A percentile compares a stretch with the other conserved stretches of the same genome.
phyloP scores from a whole-genome alignment of 2,888 invertebrate species.

The Ophraella communa region DNA sequence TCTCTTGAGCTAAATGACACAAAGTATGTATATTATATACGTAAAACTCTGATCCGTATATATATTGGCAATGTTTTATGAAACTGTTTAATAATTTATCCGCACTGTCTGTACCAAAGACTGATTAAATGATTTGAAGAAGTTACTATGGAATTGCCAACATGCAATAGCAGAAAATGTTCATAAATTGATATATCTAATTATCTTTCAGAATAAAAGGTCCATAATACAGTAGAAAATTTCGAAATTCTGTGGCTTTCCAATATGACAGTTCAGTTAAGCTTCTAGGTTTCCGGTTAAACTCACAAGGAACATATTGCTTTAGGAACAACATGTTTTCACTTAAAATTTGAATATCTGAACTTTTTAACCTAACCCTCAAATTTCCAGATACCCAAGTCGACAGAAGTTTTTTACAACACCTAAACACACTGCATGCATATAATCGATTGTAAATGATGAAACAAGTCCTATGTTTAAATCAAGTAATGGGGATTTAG shows the following conservation, averaged over 20 bases:
- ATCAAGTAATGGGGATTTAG: conserved; percentile 18
- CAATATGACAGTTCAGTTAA: conserved; percentile 1
- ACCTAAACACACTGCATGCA: neutral
- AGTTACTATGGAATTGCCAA: neutral
- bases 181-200: neutral
- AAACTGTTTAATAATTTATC: neutral
- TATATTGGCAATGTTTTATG: too few relatives aligned
- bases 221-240: neutral
- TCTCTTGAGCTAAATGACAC: neutral
- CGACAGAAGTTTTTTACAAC: conserved; percentile 4
- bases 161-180: conserved; percentile 2
- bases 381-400: neutral
- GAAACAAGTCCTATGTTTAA: conserved; percentile 24
- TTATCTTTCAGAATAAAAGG: neutral
- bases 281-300: conserved; percentile 5
- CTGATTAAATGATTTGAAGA: neutral
- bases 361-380: neutral
- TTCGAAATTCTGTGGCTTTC: conserved; percentile 6
- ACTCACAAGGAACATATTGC: neutral
- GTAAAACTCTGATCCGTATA: too few relatives aligned
- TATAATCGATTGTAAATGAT: conserved; percentile 23
- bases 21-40: too few relatives aligned
- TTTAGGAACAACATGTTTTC: neutral
- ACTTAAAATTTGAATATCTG: neutral
- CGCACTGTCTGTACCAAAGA: neutral